Evolutionary conservation across 2,888 invertebrate species (phyloP), one percentile per base, ranked within the genome.

Genomic region (Pristionchus fissidentatus): DNA sequence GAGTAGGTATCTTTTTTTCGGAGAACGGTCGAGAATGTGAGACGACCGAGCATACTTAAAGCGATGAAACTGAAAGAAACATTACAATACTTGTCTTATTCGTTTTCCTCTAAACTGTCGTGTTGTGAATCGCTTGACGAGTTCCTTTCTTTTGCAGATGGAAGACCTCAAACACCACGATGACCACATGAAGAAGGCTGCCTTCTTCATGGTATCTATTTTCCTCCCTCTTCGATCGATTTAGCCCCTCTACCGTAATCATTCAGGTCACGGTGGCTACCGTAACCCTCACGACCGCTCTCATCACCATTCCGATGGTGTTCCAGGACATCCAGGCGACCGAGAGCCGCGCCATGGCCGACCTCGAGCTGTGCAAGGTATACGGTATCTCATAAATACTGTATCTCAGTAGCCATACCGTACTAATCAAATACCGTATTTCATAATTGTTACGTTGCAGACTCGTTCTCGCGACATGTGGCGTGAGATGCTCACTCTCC

Each of bases 391-490:
- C n/a, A n/a, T n/a, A n/a, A n/a, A 4, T 73, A 41, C 73, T 8
- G 41, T 10, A 43, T 73, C 62, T 15, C 10, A 62, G n/a, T 29
- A 32, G 4, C 5, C n/a, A 38, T 3, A 38, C 22, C 1, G 66
- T 66, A 66, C n/a, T n/a, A 29, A 41, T 66, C 22, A 38, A n/a
- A n/a, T n/a, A n/a, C 35, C 35, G 29, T 66, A 35, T 46, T 75
- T 32, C 35, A 3, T 29, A 38, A 41, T 3, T n/a, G 1, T 4
- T 66, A 66, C 38, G 22, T 29, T 88, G 41, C 84, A 91, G 90
- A 91, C 90, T 35, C 88, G 92, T 32, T 90, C 90, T 32, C 89
- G 92, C 46, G 92, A 92, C 78, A 91, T 92, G 91, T 92, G 92
- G 92, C 88, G 89, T 57, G 92, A 92, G 85, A 92, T 92, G 91